Percentiles rank a stretch among this genome's conserved stretches.
phyloP scores from a whole-genome alignment of 2,113 vertebrate species.

The Megaceryle torquata region DNA sequence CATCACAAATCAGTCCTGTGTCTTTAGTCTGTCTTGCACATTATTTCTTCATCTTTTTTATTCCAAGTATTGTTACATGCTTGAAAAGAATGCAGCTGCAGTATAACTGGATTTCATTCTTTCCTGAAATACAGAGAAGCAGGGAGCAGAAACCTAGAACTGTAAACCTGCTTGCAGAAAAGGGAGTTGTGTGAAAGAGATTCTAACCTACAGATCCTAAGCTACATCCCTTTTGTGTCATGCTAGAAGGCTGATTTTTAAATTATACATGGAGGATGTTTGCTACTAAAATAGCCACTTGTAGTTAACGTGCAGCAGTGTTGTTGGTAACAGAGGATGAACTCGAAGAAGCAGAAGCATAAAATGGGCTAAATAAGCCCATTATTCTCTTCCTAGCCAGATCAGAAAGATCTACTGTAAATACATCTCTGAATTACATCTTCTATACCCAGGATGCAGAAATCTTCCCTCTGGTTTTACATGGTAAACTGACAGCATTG shows the following conservation, averaged over 20 bases:
- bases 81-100: not conserved
- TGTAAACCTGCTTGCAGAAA: not conserved
- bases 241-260: not conserved
- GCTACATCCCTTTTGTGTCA: not conserved
- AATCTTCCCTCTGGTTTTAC: not conserved
- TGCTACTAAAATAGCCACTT: not conserved
- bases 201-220: not conserved
- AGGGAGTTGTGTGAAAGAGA: not conserved
- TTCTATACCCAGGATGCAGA: not conserved
- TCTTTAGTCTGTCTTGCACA: not conserved
- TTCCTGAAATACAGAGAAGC: not conserved
- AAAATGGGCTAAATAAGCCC: not conserved
- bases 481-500: not conserved
- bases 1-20: not conserved
- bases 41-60: not conserved
- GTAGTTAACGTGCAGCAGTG: not conserved
- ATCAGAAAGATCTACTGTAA: not conserved
- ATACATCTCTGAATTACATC: not conserved
- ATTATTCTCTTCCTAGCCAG: not conserved
- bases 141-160: not conserved
- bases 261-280: not conserved
- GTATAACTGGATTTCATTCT: not conserved
- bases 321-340: not conserved
- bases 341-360: not conserved
- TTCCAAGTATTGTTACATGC: not conserved